Conservation (phyloP, 1,140 invertebrate species). For the Caenorhabditis tropicalis region DNA sequence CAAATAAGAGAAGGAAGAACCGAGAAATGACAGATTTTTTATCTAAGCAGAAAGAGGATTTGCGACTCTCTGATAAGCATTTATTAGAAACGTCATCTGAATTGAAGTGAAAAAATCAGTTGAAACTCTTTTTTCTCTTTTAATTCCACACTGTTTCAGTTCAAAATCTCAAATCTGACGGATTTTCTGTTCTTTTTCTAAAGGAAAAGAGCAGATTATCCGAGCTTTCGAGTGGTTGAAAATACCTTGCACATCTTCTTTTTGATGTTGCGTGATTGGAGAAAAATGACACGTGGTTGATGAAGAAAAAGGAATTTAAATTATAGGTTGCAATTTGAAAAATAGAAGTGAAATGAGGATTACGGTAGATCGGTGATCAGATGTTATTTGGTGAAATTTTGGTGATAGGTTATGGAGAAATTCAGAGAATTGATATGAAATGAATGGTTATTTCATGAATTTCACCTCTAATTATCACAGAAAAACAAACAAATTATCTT, state of each 20-base stretch:
- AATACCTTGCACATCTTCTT: not conserved
- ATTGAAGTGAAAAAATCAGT: too few species aligned
- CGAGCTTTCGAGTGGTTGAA: not conserved
- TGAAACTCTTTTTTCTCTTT: not conserved
- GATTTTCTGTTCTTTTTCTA: not conserved
- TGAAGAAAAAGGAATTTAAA: not conserved
- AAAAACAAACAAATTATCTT: too few species aligned
- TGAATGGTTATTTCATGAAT: too few species aligned
- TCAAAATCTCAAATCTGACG: not conserved
- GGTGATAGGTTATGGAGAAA: too few species aligned
- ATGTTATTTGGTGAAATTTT: too few species aligned
- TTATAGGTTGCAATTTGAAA: not conserved
- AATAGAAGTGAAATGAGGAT: not conserved
- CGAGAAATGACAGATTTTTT: not conserved
- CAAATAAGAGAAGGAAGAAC: not conserved
- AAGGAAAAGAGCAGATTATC: not conserved
- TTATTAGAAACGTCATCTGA: constrained; percentile 27
- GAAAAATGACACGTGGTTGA: not conserved
- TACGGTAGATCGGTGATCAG: not conserved
- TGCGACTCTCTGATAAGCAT: not conserved
- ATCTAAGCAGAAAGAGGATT: not conserved
- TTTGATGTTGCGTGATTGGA: constrained; percentile 1
- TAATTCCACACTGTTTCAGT: not conserved
- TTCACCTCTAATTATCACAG: too few species aligned
- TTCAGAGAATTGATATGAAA: too few species aligned